Conservation (phyloP, 23 tunicate species). For the Oikopleura dioica region DNA sequence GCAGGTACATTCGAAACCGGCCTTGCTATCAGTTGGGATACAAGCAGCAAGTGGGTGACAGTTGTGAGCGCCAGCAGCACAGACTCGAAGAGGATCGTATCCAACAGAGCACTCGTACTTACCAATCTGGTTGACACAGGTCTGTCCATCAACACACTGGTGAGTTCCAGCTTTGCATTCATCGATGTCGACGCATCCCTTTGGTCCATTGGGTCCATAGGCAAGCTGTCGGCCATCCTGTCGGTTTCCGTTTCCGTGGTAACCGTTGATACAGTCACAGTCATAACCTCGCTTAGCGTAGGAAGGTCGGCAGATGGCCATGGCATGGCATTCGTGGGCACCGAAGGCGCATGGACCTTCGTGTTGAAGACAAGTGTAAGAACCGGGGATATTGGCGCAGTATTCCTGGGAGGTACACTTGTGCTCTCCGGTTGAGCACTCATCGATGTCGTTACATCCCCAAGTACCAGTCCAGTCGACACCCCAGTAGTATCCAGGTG, state of each 20-base stretch:
- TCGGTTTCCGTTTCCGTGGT: conserved; percentile 12
- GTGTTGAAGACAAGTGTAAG: not conserved
- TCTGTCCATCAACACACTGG: not conserved
- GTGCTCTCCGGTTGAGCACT: not conserved
- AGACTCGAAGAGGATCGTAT: not conserved
- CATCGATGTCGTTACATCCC: not conserved
- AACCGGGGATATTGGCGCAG: not conserved
- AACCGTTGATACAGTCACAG: not conserved
- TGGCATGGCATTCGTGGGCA: not conserved
- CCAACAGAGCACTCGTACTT: not conserved
- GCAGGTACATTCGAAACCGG: not conserved
- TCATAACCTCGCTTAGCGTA: not conserved
- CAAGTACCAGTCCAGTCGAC: not conserved
- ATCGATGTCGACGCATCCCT: not conserved
- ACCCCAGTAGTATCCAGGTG: not conserved
- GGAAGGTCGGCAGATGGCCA: not conserved
- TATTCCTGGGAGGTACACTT: not conserved
- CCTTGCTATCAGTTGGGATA: not conserved
- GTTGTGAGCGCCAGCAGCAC: not conserved
- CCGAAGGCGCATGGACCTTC: not conserved
- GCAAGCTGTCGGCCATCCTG: conserved; percentile 12
- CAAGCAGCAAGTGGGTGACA: not conserved
- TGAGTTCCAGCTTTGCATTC: not conserved
- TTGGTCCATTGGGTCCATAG: conserved; percentile 7
- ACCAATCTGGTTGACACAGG: not conserved